These are phyloP conservation scores for Oceanites oceanicus DNA, from an alignment of 2,113 vertebrate genomes.

Conservation along the genomic window DNA sequence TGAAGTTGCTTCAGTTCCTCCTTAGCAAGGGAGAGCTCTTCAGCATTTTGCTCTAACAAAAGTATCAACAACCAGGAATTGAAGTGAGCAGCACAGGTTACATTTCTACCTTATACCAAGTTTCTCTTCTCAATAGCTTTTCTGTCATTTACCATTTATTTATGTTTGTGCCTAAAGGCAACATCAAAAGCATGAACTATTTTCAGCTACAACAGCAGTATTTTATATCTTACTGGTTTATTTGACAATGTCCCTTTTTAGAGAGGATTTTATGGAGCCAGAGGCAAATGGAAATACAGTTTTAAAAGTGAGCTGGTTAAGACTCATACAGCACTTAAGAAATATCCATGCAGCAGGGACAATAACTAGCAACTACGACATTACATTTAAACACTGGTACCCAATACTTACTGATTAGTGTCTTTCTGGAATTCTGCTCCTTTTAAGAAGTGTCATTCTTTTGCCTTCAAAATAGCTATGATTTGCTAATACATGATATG, in stretches of 20 bases:
- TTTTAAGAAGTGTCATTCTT: conserved; percentile 12
- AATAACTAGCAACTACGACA: neutral
- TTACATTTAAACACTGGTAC: neutral
- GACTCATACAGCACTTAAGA: neutral
- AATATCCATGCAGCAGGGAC: neutral
- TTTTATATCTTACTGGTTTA: neutral
- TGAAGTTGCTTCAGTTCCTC: neutral
- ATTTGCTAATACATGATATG: conserved; percentile 11
- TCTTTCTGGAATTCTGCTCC: conserved; percentile 15
- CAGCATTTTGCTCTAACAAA: neutral
- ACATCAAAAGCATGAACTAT: neutral
- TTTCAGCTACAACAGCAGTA: neutral
- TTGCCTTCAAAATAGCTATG: conserved; percentile 1
- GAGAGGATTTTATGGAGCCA: neutral
- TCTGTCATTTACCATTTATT: neutral
- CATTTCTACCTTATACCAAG: neutral
- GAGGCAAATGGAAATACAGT: neutral
- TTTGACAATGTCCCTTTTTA: neutral
- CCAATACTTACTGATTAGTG: neutral
- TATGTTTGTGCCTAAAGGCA: neutral
- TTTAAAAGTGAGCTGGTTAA: neutral
- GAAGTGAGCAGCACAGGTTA: neutral
- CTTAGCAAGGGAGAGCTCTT: neutral
- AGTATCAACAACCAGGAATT: neutral
- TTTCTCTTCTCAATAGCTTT: neutral